Evolutionary conservation across 2,113 vertebrate genomes (phyloP).

Genomic region (Zingel zingel): DNA sequence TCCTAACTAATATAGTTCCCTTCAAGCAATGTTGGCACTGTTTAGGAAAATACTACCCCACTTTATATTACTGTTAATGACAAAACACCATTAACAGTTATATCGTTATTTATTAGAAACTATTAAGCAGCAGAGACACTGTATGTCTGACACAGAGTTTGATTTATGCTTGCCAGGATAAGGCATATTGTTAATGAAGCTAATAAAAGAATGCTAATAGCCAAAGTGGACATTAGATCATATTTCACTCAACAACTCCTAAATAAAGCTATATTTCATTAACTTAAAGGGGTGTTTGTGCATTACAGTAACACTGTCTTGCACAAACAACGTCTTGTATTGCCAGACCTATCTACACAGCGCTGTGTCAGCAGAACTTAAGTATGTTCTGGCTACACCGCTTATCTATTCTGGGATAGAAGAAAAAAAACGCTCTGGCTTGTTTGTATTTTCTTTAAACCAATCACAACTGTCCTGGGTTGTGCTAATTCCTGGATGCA

Average conservation of each 20-base stretch:
- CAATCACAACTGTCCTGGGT: no score
- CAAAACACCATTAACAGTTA: background rate
- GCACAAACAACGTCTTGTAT: no score
- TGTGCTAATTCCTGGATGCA: no score
- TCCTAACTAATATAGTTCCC: background rate
- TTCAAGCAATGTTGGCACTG: background rate
- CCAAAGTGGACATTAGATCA: background rate
- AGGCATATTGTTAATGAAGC: background rate
- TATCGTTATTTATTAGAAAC: background rate
- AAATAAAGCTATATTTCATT: background rate
- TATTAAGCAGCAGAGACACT: background rate
- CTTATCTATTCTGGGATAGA: no score
- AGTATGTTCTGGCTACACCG: no score
- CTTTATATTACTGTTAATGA: background rate
- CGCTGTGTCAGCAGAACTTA: no score
- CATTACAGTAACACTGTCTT: background rate
- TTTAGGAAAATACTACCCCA: background rate
- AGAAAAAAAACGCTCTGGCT: no score
- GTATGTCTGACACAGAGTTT: background rate
- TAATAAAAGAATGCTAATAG: background rate
- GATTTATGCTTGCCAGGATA: background rate
- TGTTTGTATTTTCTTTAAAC: no score
- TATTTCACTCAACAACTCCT: slow-evolving; percentile 1
- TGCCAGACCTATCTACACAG: no score
- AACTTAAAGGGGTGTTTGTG: background rate